Percentiles rank a stretch among this genome's conserved stretches.
phyloP scores from a whole-genome alignment of 2,113 vertebrate genomes.

The Gopherus flavomarginatus region DNA sequence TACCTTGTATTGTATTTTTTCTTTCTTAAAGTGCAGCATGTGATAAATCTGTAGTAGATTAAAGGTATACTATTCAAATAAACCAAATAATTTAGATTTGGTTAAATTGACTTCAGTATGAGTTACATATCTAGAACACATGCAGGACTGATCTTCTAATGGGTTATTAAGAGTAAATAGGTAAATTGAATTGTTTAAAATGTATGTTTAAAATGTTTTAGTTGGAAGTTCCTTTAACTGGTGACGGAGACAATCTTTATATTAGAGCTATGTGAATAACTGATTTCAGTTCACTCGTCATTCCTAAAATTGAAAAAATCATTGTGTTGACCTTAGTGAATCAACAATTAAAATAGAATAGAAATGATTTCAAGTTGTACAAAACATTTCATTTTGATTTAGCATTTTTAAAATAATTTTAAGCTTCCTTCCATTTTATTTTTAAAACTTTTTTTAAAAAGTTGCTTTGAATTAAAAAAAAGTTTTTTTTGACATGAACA shows the following conservation, averaged over 20 bases:
- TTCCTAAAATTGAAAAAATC: background rate
- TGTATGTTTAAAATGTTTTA: background rate
- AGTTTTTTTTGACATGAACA: too few species aligned
- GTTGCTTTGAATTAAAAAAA: background rate
- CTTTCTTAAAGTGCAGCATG: background rate
- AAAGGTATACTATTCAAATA: rapidly evolving
- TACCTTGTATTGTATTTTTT: background rate
- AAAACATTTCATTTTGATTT: background rate
- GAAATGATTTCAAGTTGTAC: background rate
- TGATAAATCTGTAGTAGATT: background rate
- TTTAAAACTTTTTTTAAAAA: background rate
- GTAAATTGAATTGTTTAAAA: background rate
- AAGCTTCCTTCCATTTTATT: background rate
- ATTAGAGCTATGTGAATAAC: background rate
- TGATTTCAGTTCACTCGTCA: background rate
- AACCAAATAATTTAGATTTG: background rate
- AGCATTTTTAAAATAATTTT: background rate
- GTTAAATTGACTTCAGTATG: background rate
- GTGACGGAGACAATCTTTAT: background rate
- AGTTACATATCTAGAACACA: background rate
- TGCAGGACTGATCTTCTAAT: background rate
- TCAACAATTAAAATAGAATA: background rate
- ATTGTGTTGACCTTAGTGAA: background rate
- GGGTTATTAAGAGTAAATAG: background rate
- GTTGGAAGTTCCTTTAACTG: background rate